Evolutionary conservation across 2,113 vertebrate species (phyloP).

Genomic region (Sterrhoptilus dennistouni): DNA sequence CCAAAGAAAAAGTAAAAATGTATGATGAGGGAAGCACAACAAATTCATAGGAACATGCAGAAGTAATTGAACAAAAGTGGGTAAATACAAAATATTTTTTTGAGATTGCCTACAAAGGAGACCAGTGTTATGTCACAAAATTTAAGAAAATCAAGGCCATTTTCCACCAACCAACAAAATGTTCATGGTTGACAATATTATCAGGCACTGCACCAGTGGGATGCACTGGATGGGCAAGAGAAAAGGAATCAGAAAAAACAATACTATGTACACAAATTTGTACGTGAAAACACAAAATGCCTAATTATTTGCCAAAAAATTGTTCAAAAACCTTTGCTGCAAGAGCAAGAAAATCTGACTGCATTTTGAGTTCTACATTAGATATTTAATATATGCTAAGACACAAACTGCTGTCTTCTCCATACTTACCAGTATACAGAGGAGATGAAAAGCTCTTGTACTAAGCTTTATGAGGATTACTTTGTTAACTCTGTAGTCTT

Average conservation of each 20-base stretch:
- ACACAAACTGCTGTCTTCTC: background rate
- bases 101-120: background rate
- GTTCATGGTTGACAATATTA: background rate
- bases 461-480: background rate
- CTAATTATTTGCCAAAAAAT: background rate
- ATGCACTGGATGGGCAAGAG: background rate
- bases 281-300: background rate
- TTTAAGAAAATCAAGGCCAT: background rate
- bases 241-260: background rate
- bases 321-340: background rate
- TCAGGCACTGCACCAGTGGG: background rate
- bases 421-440: background rate
- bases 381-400: background rate
- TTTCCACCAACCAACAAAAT: background rate
- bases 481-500: background rate
- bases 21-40: background rate
- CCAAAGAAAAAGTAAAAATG: background rate
- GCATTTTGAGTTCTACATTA: background rate
- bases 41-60: background rate
- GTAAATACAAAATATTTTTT: background rate
- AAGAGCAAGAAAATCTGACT: background rate
- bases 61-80: background rate
- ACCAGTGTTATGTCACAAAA: background rate
- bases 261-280: background rate
- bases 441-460: background rate